Evolutionary conservation across 2,888 invertebrate species (phyloP).

Genomic region (Allacma fusca): DNA sequence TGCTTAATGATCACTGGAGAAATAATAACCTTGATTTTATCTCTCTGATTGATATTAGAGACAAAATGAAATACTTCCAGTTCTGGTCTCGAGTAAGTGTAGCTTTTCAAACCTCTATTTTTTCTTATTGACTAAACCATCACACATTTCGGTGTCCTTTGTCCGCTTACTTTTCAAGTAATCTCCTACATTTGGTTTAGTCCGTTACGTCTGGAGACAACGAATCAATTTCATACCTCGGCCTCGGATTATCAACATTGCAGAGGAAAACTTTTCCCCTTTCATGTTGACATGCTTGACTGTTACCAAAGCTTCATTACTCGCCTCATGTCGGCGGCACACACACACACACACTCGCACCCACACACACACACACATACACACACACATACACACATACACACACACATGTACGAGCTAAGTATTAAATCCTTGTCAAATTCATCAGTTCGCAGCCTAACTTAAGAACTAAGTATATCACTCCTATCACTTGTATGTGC

Average conservation of each 20-base stretch:
- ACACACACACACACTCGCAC: neutral
- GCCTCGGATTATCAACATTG: neutral
- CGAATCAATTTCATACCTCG: neutral
- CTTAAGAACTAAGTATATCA: too few relatives aligned
- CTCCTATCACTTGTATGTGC: too few relatives aligned
- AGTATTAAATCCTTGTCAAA: too few relatives aligned
- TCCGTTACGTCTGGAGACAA: neutral
- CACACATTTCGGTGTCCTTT: slow-evolving; percentile 11
- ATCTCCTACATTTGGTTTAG: neutral
- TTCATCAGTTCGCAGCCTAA: too few relatives aligned
- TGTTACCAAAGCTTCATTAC: neutral
- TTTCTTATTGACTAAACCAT: neutral
- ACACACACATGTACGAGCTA: neutral
- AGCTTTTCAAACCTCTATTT: neutral
- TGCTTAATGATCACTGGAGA: too few relatives aligned
- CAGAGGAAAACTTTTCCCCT: neutral
- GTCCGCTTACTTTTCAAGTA: neutral
- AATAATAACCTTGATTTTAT: too few relatives aligned
- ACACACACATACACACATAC: neutral
- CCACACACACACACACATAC: neutral
- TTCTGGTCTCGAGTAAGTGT: neutral
- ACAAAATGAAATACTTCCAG: too few relatives aligned
- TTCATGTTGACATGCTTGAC: neutral
- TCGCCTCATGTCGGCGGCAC: too few relatives aligned
- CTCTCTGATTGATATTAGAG: too few relatives aligned